Evolutionary conservation across 2,888 invertebrate species (phyloP).

Genomic region (Selenia dentaria): DNA sequence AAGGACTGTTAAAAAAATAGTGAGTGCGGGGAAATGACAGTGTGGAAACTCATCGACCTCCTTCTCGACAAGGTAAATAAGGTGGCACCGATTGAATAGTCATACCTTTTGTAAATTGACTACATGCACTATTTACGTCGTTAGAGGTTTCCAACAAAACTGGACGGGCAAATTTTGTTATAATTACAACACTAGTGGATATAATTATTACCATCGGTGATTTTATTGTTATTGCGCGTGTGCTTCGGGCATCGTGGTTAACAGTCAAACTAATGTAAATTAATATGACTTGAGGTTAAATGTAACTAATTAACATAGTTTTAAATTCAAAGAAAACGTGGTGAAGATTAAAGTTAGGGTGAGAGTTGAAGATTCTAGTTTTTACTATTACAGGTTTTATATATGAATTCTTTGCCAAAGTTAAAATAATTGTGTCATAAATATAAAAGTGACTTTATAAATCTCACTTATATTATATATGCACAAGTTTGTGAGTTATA

Average conservation of each 20-base stretch:
- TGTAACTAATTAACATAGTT: too few relatives aligned
- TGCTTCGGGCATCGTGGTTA: slow-evolving; percentile 48
- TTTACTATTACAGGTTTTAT: too few relatives aligned
- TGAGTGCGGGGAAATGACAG: slow-evolving; percentile 78
- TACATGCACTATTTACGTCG: slow-evolving; percentile 28
- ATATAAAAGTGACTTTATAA: too few relatives aligned
- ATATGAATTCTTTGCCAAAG: too few relatives aligned
- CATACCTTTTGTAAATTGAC: slow-evolving; percentile 60
- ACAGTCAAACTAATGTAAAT: slow-evolving; percentile 42
- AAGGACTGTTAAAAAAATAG: slow-evolving; percentile 68
- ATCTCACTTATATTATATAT: too few relatives aligned
- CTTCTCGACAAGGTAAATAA: slow-evolving; percentile 58
- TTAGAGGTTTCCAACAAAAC: slow-evolving; percentile 4
- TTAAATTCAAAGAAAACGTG: too few relatives aligned
- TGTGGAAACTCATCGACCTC: slow-evolving; percentile 67
- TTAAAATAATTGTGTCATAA: too few relatives aligned
- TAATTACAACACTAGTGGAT: slow-evolving; percentile 53
- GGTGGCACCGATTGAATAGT: slow-evolving; percentile 79
- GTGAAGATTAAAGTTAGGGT: too few relatives aligned
- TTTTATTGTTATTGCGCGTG: slow-evolving; percentile 58
- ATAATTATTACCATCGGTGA: slow-evolving; percentile 49
- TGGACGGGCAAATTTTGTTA: slow-evolving; percentile 56
- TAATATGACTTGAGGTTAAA: too few relatives aligned
- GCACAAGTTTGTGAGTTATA: too few relatives aligned
- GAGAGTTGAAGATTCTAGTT: too few relatives aligned